phyloP scores from a whole-genome alignment of 35 echinoderm and acorn worm species.

The Amphiura filiformis region DNA sequence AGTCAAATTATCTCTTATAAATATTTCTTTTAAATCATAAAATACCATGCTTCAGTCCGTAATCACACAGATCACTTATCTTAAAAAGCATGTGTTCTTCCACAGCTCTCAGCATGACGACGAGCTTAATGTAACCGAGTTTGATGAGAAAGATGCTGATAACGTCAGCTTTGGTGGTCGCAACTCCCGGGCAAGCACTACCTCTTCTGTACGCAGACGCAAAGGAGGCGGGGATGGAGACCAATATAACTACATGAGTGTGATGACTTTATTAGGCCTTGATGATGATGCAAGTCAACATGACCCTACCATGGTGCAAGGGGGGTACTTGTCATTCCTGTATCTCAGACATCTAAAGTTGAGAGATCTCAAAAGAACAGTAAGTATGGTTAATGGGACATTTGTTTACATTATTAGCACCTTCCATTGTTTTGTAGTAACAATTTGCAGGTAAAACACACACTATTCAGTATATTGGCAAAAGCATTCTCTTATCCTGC shows the following conservation, averaged over 20 bases:
- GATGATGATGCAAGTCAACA: constrained; percentile 81
- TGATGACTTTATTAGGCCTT: constrained; percentile 85
- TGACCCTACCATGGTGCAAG: constrained; percentile 90
- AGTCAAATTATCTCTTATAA: too few relatives aligned
- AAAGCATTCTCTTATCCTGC: too few relatives aligned
- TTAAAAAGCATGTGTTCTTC: too few relatives aligned
- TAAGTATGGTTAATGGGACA: constrained; percentile 8
- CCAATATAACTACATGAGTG: constrained; percentile 72
- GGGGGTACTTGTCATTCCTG: constrained; percentile 84
- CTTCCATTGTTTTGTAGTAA: too few relatives aligned
- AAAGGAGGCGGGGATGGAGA: constrained; percentile 26
- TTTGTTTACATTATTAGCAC: not conserved
- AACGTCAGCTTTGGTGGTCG: constrained; percentile 77
- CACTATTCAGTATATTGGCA: too few relatives aligned
- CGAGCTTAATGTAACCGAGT: constrained; percentile 77
- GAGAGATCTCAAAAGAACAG: constrained; percentile 91
- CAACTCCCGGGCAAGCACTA: constrained; percentile 41
- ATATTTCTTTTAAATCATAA: too few relatives aligned
- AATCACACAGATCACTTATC: too few relatives aligned
- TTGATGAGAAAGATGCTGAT: constrained; percentile 95
- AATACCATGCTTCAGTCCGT: too few relatives aligned
- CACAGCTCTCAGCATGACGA: constrained; percentile 53
- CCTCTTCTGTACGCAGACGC: constrained; percentile 19
- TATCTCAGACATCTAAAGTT: constrained; percentile 88
- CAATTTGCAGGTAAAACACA: too few relatives aligned